Conservation (phyloP, 2,113 vertebrate genomes). For the Stegastes partitus region DNA sequence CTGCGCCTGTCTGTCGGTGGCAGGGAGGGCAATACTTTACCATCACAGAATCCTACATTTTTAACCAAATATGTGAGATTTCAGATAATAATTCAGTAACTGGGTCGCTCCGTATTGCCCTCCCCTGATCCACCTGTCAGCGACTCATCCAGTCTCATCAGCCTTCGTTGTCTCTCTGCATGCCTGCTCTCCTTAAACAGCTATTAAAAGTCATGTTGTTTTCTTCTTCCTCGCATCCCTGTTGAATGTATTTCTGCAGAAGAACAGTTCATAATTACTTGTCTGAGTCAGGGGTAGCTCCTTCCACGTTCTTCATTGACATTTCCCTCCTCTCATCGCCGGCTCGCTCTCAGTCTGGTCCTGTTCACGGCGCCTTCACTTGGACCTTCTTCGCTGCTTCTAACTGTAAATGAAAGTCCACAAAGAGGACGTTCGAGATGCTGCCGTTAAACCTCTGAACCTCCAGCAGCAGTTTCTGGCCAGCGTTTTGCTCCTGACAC, state of each 20-base stretch:
- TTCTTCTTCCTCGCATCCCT: neutral
- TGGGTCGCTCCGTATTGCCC: slow-evolving; percentile 38
- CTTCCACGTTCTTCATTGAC: neutral
- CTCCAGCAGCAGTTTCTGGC: too few relatives aligned
- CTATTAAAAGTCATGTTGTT: neutral
- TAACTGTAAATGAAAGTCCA: too few relatives aligned
- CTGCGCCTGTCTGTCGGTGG: neutral
- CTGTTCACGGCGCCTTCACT: neutral
- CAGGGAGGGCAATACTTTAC: slow-evolving; percentile 42
- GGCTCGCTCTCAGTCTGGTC: neutral
- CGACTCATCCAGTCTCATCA: neutral
- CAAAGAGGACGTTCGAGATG: too few relatives aligned
- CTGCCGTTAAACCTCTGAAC: too few relatives aligned
- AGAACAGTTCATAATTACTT: too few relatives aligned
- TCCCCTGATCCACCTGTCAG: slow-evolving; percentile 15
- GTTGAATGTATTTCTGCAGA: rapidly evolving
- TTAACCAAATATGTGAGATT: rapidly evolving
- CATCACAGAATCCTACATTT: rapidly evolving
- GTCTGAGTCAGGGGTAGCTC: neutral
- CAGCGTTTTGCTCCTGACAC: too few relatives aligned
- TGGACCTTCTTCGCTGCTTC: too few relatives aligned
- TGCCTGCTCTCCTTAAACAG: rapidly evolving
- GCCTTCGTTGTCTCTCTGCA: neutral
- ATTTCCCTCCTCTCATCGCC: neutral
- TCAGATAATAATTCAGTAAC: neutral